These are phyloP conservation scores for Onthophagus sagittarius DNA, from an alignment of 2,888 invertebrate species.

Conservation along the genomic window DNA sequence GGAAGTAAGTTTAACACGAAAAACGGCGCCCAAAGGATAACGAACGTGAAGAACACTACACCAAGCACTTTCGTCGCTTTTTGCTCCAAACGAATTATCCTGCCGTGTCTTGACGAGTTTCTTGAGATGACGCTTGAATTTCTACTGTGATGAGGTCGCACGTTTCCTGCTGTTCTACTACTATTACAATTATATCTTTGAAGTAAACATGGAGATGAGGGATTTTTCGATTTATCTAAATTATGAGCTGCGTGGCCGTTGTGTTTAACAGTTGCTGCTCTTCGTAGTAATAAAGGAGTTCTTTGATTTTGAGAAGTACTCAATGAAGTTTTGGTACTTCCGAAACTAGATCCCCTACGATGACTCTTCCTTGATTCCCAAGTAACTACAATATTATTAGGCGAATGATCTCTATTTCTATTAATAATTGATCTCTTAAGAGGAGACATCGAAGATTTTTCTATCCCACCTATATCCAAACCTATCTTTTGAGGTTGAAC, in stretches of 20 bases:
- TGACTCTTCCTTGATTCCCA: conserved; percentile 66
- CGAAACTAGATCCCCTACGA: conserved; percentile 66
- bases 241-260: conserved; percentile 42
- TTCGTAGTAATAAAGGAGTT: conserved; percentile 52
- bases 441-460: conserved; percentile 50
- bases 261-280: conserved; percentile 60
- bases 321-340: conserved; percentile 61
- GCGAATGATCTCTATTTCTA: conserved; percentile 36
- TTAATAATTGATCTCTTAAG: conserved; percentile 35
- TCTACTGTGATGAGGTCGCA: conserved; percentile 70
- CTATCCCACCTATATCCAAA: conserved; percentile 37
- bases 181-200: conserved; percentile 44
- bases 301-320: conserved; percentile 49
- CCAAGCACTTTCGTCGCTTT: conserved; percentile 95
- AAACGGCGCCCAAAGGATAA: conserved; percentile 94
- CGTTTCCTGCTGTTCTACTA: conserved; percentile 49
- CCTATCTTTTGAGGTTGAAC: conserved; percentile 30
- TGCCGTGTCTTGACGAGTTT: conserved; percentile 77
- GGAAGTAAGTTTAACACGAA: conserved; percentile 86
- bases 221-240: conserved; percentile 47
- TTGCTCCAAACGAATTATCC: conserved; percentile 84
- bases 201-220: conserved; percentile 56
- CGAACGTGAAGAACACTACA: conserved; percentile 92
- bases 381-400: conserved; percentile 58
- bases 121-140: conserved; percentile 79